A percentile compares a stretch with the other conserved stretches of the same genome.
phyloP scores from a whole-genome alignment of 2,113 vertebrate genomes.

The Rhabdomys dilectus region DNA sequence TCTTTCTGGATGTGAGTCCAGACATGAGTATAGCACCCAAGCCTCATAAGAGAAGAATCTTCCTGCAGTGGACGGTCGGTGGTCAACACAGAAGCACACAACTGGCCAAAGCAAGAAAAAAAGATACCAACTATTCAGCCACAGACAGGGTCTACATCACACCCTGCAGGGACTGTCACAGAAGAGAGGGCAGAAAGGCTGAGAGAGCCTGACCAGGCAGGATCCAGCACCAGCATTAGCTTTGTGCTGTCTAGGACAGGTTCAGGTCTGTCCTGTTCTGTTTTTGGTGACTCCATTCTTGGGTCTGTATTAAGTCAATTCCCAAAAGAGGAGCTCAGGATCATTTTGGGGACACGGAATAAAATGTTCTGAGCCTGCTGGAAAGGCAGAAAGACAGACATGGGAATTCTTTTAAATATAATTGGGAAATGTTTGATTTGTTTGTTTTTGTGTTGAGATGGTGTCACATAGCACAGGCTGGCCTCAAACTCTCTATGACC shows the following conservation, averaged over 20 bases:
- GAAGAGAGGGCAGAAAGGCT: neutral
- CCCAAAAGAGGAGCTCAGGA: slow-evolving; percentile 26
- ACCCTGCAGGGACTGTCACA: neutral
- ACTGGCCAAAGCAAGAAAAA: neutral
- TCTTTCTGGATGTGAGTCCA: neutral
- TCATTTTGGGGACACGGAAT: neutral
- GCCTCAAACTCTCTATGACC: neutral
- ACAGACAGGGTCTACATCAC: neutral
- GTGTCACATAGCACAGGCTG: neutral
- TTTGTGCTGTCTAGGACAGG: neutral
- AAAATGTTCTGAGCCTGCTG: neutral
- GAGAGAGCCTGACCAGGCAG: neutral
- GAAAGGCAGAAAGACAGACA: neutral
- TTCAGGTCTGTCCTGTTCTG: neutral
- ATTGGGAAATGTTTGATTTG: neutral
- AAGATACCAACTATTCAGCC: neutral
- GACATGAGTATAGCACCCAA: neutral
- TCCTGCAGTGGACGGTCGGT: neutral
- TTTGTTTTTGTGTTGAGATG: neutral
- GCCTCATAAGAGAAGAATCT: neutral
- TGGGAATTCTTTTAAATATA: neutral
- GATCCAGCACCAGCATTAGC: neutral
- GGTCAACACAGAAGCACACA: neutral
- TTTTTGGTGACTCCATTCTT: neutral
- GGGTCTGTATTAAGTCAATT: slow-evolving; percentile 22